Conservation (phyloP, 2,797 vertebrate genomes). For the Sardinella longiceps region DNA sequence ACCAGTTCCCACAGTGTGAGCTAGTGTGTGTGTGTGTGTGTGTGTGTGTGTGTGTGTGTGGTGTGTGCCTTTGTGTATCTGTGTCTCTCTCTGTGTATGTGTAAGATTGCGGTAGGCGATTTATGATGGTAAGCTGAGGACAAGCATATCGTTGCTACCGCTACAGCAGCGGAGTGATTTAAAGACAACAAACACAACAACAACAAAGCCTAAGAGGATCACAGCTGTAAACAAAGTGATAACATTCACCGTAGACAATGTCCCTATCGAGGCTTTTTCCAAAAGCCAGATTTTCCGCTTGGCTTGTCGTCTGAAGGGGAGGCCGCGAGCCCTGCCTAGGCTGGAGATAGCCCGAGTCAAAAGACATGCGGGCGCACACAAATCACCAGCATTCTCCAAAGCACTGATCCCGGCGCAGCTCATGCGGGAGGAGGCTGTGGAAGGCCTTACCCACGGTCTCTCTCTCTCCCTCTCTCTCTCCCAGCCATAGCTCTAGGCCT, state of each 20-base stretch:
- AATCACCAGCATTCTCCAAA: conserved; percentile 42
- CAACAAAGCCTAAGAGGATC: conserved; percentile 56
- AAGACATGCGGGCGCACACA: conserved; percentile 58
- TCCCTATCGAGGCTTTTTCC: conserved; percentile 62
- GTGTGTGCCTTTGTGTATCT: not conserved
- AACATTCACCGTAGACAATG: conserved; percentile 50
- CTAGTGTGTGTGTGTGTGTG: conserved; percentile 2
- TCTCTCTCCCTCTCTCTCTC: not conserved
- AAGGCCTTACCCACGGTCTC: conserved; percentile 46
- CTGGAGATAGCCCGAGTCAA: conserved; percentile 72
- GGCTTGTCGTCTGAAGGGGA: conserved; percentile 54
- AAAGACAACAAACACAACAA: conserved; percentile 25
- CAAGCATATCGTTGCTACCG: conserved; percentile 28
- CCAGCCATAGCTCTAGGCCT: too few relatives aligned
- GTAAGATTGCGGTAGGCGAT: not conserved
- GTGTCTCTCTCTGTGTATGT: conserved; percentile 11
- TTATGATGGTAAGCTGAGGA: not conserved
- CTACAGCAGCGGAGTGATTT: conserved; percentile 47
- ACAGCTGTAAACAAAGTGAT: conserved; percentile 60
- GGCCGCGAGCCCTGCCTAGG: conserved; percentile 57
- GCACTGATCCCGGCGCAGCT: conserved; percentile 40
- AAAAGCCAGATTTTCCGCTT: conserved; percentile 65
- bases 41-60: not conserved
- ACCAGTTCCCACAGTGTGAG: not conserved
- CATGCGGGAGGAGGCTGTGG: conserved; percentile 49